Base-by-base conservation (phyloP, 1,140 invertebrate species). In the Drosophila nigromelanica region DNA sequence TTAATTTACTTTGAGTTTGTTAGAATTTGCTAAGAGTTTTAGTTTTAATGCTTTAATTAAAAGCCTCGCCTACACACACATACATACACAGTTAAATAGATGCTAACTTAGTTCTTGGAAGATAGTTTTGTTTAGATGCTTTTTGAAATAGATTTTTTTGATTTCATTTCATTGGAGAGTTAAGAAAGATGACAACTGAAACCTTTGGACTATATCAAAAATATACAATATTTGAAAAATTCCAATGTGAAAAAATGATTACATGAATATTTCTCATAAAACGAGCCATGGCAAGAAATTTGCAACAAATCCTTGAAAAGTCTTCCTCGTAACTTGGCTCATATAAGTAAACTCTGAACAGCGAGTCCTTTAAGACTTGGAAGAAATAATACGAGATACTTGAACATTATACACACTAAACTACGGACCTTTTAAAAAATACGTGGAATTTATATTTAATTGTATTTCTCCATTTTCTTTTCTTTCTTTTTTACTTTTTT, bases 1-100 rank as follows among this genome's bases (percentile, higher is more conserved):
- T 86, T 86, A 79, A 76, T 76, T 72, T 86, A 86, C 82, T 86
- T 86, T 86, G 55, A 87, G 78, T 86, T 86, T 86, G 70, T 86
- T 86, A 73, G 78, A 86, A 81, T 86, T 86, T 79, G 75, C 82
- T 87, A 86, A 87, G 82, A 87, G 74, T 85, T 85, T 79, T 83
- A 76, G 21, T 67, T 73, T 73, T 67, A 73, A 60, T 73, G 64
- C 71, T 69, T 73, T 14, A 47, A 68, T 71, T 80, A 69, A 80
- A 86, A 86, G 69, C 74, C 77, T 78, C 75, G 66, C 78, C 81
- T 86, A 86, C 81, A 78, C 69, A 85, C 77, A 86, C 54, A 73
- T 69, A 77, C 64, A 74, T 74, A 86, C 69, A 86, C 74, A 86
- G 63, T 86, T 86, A 87, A 87, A 76, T 86, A 76, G 64, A 73